A percentile compares a stretch with the other conserved stretches of the same genome.
phyloP scores from a whole-genome alignment of 2,888 invertebrate species.

The Drosophila barbarae region DNA sequence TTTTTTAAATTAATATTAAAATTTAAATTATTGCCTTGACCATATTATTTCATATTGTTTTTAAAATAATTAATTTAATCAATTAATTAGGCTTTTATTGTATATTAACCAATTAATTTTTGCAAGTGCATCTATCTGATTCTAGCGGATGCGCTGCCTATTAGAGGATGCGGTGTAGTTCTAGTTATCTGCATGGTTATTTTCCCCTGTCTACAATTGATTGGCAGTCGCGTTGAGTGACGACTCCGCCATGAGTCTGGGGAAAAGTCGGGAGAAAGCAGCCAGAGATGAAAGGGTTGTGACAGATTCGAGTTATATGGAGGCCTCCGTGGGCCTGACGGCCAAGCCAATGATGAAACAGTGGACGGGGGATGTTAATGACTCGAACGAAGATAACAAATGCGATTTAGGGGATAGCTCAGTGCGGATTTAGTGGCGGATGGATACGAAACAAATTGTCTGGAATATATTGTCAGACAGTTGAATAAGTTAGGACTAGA shows the following conservation, averaged over 20 bases:
- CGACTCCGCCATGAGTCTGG: conserved; percentile 27
- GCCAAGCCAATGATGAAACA: conserved; percentile 1
- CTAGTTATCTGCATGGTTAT: conserved; percentile 51
- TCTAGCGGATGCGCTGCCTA: conserved; percentile 60
- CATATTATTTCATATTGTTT: not conserved
- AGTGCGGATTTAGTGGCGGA: conserved; percentile 21
- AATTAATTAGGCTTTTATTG: not conserved
- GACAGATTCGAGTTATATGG: conserved; percentile 36
- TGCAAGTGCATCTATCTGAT: conserved; percentile 8
- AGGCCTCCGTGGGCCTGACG: conserved; percentile 2
- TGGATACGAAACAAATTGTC: conserved; percentile 25
- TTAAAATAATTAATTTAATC: not conserved
- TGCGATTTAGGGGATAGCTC: conserved; percentile 22
- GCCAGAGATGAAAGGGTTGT: conserved; percentile 32
- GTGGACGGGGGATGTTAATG: conserved; percentile 30
- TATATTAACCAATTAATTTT: not conserved
- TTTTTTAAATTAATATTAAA: not conserved
- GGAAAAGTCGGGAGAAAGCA: conserved; percentile 16
- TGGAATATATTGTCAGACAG: conserved; percentile 9
- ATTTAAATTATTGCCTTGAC: no score
- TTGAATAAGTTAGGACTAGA: not conserved
- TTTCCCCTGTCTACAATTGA: conserved; percentile 35
- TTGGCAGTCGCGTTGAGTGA: conserved; percentile 38
- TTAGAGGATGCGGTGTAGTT: conserved; percentile 66
- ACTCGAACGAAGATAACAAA: conserved; percentile 28